Evolutionary conservation across 2,113 vertebrate species (phyloP).

Genomic region (Felis chaus): DNA sequence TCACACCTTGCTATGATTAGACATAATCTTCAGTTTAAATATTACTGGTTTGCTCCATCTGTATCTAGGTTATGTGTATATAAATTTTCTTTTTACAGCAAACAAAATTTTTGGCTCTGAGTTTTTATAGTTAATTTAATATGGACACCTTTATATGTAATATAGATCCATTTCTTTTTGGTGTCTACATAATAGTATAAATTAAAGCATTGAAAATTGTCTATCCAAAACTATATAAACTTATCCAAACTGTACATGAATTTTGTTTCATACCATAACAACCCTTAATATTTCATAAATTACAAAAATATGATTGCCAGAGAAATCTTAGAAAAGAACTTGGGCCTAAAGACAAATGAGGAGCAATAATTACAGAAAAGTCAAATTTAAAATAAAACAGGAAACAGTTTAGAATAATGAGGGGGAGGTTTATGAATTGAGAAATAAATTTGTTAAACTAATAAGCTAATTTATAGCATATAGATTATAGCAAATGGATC

Average conservation of each 20-base stretch:
- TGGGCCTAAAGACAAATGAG: slow-evolving; percentile 15
- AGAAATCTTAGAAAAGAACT: not conserved
- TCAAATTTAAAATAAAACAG: not conserved
- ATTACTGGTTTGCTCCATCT: not conserved
- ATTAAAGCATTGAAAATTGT: slow-evolving; percentile 17
- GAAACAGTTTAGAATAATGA: not conserved
- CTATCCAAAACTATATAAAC: not conserved
- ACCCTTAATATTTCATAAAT: not conserved
- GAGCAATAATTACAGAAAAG: not conserved
- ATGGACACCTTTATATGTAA: not conserved
- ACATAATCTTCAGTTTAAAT: not conserved
- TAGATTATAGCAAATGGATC: not conserved
- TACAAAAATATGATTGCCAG: not conserved
- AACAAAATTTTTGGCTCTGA: not conserved
- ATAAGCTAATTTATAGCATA: not conserved
- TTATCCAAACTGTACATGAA: not conserved
- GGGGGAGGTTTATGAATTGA: not conserved
- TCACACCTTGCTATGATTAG: not conserved
- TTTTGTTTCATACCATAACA: not conserved
- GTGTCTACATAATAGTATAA: not conserved
- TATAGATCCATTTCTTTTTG: not conserved
- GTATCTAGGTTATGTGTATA: not conserved
- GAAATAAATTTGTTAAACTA: not conserved
- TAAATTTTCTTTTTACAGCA: slow-evolving; percentile 25
- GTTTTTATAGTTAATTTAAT: slow-evolving; percentile 25